Evolutionary conservation across 2,113 vertebrate genomes (phyloP).

Genomic region (Athene cunicularia): DNA sequence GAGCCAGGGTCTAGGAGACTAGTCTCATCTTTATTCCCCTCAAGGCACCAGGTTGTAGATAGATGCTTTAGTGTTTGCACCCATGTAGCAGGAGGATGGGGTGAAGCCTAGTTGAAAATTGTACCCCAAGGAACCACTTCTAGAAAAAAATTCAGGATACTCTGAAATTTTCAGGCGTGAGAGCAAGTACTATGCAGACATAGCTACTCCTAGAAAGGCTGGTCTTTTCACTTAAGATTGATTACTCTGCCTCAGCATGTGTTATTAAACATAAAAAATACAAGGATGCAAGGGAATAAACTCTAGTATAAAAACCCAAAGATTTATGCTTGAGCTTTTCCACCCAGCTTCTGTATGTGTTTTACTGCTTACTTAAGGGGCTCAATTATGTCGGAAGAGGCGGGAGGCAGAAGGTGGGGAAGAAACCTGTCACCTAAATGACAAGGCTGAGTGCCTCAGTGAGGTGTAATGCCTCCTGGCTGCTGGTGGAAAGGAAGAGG

Average conservation of each 20-base stretch:
- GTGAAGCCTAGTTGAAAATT: background rate
- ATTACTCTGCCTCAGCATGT: constrained; percentile 4
- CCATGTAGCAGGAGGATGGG: background rate
- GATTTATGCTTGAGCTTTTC: constrained; percentile 14
- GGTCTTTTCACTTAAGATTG: background rate
- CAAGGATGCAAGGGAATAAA: constrained; percentile 14
- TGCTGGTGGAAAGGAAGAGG: background rate
- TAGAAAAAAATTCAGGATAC: background rate
- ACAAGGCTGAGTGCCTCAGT: background rate
- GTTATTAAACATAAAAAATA: constrained; percentile 48
- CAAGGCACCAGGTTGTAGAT: background rate
- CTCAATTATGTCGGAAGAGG: background rate
- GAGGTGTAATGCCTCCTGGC: background rate
- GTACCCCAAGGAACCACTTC: background rate
- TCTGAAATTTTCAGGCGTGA: background rate
- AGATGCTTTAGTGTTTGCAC: background rate
- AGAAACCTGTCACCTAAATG: background rate
- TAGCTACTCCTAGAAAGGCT: background rate
- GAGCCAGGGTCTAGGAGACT: background rate
- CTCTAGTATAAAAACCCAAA: background rate
- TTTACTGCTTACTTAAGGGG: constrained; percentile 20
- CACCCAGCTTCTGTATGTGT: background rate
- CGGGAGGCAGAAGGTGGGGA: background rate
- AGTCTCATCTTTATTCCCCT: background rate
- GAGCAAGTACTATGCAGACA: background rate